These are phyloP conservation scores for Urophycis tenuis DNA, from an alignment of 2,797 vertebrate genomes.

Conservation along the genomic window DNA sequence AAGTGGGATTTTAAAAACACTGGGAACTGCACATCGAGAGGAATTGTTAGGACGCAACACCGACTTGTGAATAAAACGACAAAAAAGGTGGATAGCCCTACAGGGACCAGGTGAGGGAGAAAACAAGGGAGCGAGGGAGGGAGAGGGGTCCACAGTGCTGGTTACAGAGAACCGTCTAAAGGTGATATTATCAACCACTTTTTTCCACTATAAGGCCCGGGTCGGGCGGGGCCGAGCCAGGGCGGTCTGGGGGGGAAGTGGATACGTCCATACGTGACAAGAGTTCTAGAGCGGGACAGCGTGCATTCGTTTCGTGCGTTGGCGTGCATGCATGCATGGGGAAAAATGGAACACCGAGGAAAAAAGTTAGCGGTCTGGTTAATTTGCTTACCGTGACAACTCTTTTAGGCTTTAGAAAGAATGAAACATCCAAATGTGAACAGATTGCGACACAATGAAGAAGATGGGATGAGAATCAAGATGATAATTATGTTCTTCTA, in stretches of 20 bases:
- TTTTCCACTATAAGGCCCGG: constrained; percentile 48
- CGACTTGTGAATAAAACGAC: constrained; percentile 27
- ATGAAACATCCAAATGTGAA: constrained; percentile 54
- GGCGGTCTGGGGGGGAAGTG: constrained; percentile 58
- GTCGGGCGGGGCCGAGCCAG: constrained; percentile 61
- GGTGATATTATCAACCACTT: background rate
- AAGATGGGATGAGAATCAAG: no score
- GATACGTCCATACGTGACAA: constrained; percentile 67
- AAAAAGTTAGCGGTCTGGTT: constrained; percentile 60
- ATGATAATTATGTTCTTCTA: background rate
- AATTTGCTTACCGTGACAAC: constrained; percentile 65
- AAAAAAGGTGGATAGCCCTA: constrained; percentile 33
- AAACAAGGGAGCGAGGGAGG: constrained; percentile 29
- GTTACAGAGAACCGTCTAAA: background rate
- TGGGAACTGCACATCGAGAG: background rate
- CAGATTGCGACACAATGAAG: constrained; percentile 11
- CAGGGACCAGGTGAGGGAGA: constrained; percentile 29
- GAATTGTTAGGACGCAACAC: background rate
- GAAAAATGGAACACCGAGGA: constrained; percentile 54
- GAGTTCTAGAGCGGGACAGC: constrained; percentile 64
- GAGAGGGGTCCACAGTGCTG: constrained; percentile 7
- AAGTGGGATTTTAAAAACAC: background rate
- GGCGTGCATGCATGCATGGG: constrained; percentile 56
- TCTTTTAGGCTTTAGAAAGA: constrained; percentile 53
- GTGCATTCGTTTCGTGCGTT: constrained; percentile 46